Evolutionary conservation across 2,113 vertebrate species (phyloP).

Genomic region (Pelecanoides urinatrix): DNA sequence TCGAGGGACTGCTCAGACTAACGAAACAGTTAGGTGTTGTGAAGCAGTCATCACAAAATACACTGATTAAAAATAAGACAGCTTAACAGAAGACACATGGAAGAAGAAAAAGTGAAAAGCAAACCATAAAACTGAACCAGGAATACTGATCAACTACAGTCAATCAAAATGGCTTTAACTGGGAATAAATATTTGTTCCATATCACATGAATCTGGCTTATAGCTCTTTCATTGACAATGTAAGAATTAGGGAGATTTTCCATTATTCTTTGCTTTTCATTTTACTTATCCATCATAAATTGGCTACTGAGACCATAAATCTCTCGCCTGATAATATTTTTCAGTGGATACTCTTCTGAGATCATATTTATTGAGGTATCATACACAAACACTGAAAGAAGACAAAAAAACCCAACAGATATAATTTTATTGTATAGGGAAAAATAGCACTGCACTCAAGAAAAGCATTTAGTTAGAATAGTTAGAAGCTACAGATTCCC

Average conservation of each 20-base stretch:
- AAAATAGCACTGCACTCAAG: not conserved
- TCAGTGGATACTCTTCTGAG: not conserved
- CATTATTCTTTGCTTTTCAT: not conserved
- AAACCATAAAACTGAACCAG: not conserved
- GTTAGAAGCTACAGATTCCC: not conserved
- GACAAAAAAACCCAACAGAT: not conserved
- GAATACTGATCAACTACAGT: not conserved
- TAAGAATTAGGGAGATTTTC: not conserved
- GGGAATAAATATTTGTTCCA: not conserved
- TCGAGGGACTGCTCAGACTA: not conserved
- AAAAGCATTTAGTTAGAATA: not conserved
- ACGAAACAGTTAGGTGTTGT: not conserved
- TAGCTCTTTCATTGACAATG: not conserved
- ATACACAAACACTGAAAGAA: not conserved
- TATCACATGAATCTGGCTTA: not conserved
- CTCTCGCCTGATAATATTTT: not conserved
- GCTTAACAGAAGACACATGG: not conserved
- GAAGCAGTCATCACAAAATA: not conserved
- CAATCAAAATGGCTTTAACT: not conserved
- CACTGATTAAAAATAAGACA: not conserved
- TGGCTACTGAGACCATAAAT: not conserved
- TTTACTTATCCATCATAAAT: conserved; percentile 3
- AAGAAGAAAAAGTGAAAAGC: not conserved
- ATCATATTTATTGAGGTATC: not conserved
- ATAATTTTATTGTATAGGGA: not conserved